Evolutionary conservation across 2,888 invertebrate genomes (phyloP), one percentile per base, ranked within the genome.

Genomic region (Rhynchonema sp.): DNA sequence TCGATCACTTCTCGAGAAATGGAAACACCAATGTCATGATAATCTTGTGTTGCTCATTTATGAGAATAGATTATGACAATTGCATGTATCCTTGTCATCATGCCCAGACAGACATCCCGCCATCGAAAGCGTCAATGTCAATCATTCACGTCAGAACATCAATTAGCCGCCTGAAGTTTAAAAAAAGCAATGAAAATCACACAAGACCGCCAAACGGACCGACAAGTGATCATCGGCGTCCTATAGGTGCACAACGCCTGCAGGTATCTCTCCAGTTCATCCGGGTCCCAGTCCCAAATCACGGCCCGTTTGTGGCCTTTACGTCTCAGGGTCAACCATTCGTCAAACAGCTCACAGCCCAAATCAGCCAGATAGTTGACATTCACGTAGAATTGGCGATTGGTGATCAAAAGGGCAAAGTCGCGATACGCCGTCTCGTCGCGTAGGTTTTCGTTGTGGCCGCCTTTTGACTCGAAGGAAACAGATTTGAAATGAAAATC

Each of bases 221-320:
- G 38, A 38, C 38, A 23, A 9, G 57, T 60, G 22, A 60, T 29
- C 9, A 60, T 26, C 1, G 58, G 57, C 28, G 30, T 53, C 2
- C 58, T 30, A 52, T 60, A 58, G 2, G 58, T 58, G 49, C 57
- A 60, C 1, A 60, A 13, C n/a, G 60, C 30, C 25, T 54, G 30
- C 23, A 60, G 27, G 30, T 58, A 60, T 22, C 17, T 2, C 23
- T n/a, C 23, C 26, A 60, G 38, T 22, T 60, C 55, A 17, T 56
- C 57, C 2, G 20, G n/a, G 22, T 2, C 30, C 30, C 30, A 56
- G 30, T 56, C 57, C 49, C 49, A 49, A 6, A 49, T 6, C 20
- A 23, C 49, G 20, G n/a, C 49, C 3, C 49, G 49, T 23, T 49
- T 49, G 20, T 49, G 20, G 49, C 49, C 49, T n/a, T 49, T 23